Base-by-base conservation (phyloP, 2,113 vertebrate species). In the Coturnix japonica region DNA sequence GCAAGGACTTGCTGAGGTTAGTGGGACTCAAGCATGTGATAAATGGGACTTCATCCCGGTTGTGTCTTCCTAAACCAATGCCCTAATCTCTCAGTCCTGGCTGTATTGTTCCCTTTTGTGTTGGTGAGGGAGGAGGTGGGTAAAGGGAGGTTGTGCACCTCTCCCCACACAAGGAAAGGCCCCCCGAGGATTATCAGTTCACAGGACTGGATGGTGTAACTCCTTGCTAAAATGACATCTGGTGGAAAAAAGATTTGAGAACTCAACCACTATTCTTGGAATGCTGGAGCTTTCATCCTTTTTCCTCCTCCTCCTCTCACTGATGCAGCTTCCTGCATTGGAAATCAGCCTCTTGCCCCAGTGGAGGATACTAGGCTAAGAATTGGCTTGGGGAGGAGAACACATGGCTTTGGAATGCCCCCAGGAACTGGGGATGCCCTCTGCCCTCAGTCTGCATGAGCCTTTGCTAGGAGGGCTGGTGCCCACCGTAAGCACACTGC, bases 401-500 rank as follows among this genome's bases (percentile, higher is more conserved):
- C 19, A 18, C 12, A 13, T 3, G 11, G 30, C 7, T 71, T 11
- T 91, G 54, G 28, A 10, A 26, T 74, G 13, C 10, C 39, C n/a
- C 10, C 21, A 78, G 56, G 15, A 25, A 3, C 12, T 16, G 51
- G 19, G 19, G 31, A 64, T 85, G 82, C 25, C 91, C 47, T 66
- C 16, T 74, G 23, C 30, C 59, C 57, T 81, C 35, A 49, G 15
- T n/a, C 80, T 60, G 12, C 7, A 2, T 44, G 35, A 60, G 19
- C 28, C 3, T 6, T 31, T 54, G 31, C 14, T 1, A 0, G 49
- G 60, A 65, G 56, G 71, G 17, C 13, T 7, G 3, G 31, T 81
- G 49, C 26, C 66, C 2, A 2, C 28, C 21, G 7, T 51, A 72
- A 3, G 21, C 37, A 70, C 30, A 30, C 56, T 0, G 1, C n/a